Evolutionary conservation across 2,888 invertebrate genomes (phyloP).

Genomic region (Apodemia zela): DNA sequence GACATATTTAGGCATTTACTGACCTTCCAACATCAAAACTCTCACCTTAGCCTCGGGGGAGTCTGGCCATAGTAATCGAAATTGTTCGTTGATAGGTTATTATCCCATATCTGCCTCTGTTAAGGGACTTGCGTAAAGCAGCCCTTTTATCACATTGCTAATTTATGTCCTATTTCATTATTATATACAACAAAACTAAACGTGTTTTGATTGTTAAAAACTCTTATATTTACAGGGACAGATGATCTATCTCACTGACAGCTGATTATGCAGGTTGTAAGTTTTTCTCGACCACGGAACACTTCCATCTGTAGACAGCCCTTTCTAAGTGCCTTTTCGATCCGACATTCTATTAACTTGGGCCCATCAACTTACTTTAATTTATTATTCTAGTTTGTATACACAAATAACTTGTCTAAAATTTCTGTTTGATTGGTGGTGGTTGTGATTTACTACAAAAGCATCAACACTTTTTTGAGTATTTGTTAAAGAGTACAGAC

Average conservation of each 20-base stretch:
- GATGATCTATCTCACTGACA: conserved; percentile 81
- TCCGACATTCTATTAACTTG: conserved; percentile 49
- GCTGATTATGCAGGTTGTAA: conserved; percentile 81
- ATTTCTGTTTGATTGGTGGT: conserved; percentile 73
- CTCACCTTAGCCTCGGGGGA: conserved; percentile 55
- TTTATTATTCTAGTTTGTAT: conserved; percentile 61
- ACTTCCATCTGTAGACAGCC: conserved; percentile 67
- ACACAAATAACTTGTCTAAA: conserved; percentile 71
- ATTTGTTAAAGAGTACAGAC: conserved; percentile 55
- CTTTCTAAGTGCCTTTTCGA: conserved; percentile 52
- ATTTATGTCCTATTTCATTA: conserved; percentile 60
- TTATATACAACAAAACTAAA: conserved; percentile 54
- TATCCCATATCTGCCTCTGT: conserved; percentile 70
- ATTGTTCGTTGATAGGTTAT: conserved; percentile 73
- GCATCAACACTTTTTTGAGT: conserved; percentile 81
- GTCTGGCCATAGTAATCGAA: conserved; percentile 65
- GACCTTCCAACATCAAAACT: conserved; percentile 48
- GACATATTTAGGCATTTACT: conserved; percentile 64
- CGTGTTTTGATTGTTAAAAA: conserved; percentile 74
- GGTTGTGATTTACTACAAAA: conserved; percentile 76
- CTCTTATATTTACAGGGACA: conserved; percentile 79
- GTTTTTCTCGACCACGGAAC: conserved; percentile 74
- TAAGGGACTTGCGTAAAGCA: conserved; percentile 48
- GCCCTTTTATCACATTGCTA: conserved; percentile 63
- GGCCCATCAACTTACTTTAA: conserved; percentile 57